Conservation (phyloP, 1,140 invertebrate species). For the Lepidurus apus region DNA sequence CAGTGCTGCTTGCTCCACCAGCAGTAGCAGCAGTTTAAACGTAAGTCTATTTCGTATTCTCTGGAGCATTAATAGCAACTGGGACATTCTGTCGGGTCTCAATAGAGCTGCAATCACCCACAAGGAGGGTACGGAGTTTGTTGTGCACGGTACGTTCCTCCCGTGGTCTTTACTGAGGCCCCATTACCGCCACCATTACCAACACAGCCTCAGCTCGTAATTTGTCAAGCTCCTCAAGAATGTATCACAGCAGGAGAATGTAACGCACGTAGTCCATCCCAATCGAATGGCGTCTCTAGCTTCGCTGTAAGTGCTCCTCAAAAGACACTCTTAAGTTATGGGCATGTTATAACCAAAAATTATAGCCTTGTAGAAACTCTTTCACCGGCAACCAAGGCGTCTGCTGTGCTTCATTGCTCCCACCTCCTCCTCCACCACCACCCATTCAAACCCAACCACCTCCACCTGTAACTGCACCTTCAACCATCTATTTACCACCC, state of each 20-base stretch:
- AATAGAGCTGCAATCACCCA: background rate
- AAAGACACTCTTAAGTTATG: background rate
- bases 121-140: background rate
- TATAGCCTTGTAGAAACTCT: constrained; percentile 4
- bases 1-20: background rate
- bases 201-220: constrained; percentile 16
- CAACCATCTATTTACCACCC: constrained; percentile 28
- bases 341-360: background rate
- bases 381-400: background rate
- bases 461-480: constrained; percentile 27
- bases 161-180: constrained; percentile 8
- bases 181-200: constrained; percentile 29
- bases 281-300: background rate
- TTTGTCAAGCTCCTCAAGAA: constrained; percentile 25
- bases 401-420: constrained; percentile 29
- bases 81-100: background rate
- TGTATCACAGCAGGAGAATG: constrained; percentile 24
- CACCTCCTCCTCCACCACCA: constrained; percentile 26
- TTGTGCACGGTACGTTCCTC: background rate
- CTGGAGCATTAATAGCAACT: background rate
- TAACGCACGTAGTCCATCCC: background rate
- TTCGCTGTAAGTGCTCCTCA: constrained; percentile 17
- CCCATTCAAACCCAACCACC: constrained; percentile 30
- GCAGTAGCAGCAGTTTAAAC: background rate
- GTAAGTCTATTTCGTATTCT: background rate